These are phyloP conservation scores for Macquaria australasica DNA, from an alignment of 2,113 vertebrate genomes.

Conservation along the genomic window DNA sequence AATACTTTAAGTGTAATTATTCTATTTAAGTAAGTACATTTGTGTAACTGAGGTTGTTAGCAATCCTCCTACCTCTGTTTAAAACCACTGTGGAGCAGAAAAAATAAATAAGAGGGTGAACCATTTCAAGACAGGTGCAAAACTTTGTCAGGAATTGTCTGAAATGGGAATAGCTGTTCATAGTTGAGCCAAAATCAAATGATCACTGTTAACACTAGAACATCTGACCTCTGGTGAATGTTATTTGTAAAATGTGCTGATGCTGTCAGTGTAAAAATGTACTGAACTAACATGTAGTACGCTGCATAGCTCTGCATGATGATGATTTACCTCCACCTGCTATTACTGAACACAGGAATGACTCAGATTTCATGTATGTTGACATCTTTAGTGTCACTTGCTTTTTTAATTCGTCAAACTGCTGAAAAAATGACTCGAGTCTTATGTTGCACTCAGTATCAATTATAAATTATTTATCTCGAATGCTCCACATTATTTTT, in stretches of 20 bases:
- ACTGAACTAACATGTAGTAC: background rate
- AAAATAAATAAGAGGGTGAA: background rate
- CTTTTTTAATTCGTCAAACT: background rate
- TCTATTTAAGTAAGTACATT: background rate
- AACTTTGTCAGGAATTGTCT: background rate
- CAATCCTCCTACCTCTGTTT: conserved; percentile 32
- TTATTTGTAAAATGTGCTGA: background rate
- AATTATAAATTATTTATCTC: background rate
- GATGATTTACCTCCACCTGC: conserved; percentile 19
- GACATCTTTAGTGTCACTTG: background rate
- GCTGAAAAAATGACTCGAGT: background rate
- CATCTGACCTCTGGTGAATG: conserved; percentile 10
- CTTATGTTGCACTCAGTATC: background rate
- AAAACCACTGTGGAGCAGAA: conserved; percentile 5
- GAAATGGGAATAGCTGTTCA: background rate
- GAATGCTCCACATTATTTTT: background rate
- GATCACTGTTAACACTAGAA: conserved; percentile 17
- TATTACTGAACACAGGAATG: background rate
- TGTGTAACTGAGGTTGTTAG: background rate
- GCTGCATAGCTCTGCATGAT: background rate
- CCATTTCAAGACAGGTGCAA: background rate
- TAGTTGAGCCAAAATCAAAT: background rate
- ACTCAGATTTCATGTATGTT: conserved; percentile 3
- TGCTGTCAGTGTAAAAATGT: background rate
- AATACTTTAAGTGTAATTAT: conserved; percentile 1